Conservation (phyloP, 1,140 invertebrate species). For the Procambarus clarkii region DNA sequence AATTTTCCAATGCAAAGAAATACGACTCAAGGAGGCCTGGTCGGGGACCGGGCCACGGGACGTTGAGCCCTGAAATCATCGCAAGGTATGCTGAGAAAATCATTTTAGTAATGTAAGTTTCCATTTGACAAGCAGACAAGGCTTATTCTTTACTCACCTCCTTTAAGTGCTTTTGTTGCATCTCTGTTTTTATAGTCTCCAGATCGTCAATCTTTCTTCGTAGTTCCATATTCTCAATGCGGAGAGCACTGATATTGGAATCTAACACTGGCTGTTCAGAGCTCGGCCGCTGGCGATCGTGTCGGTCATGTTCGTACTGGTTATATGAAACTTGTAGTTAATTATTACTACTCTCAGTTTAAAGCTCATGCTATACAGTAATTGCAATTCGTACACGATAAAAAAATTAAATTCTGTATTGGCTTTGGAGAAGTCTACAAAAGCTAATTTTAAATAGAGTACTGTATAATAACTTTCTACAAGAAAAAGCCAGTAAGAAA, state of each 20-base stretch:
- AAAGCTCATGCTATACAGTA: too few relatives aligned
- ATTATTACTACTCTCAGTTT: not conserved
- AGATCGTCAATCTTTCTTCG: conserved; percentile 68
- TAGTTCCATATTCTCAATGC: conserved; percentile 70
- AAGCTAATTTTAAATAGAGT: not conserved
- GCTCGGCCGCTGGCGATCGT: conserved; percentile 25
- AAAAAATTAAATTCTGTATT: not conserved
- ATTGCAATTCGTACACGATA: too few relatives aligned
- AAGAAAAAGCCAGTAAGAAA: not conserved
- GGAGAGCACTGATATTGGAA: conserved; percentile 57
- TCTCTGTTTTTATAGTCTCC: conserved; percentile 62
- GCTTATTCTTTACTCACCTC: conserved; percentile 42
- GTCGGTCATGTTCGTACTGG: conserved; percentile 53
- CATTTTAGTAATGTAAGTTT: too few relatives aligned
- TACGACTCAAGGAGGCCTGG: too few relatives aligned
- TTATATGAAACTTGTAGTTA: not conserved
- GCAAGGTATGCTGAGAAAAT: too few relatives aligned
- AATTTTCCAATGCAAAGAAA: not conserved
- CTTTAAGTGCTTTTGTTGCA: conserved; percentile 70
- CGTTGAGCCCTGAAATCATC: too few relatives aligned
- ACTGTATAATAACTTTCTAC: not conserved
- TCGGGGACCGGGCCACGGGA: too few relatives aligned
- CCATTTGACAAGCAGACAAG: too few relatives aligned
- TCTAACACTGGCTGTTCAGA: conserved; percentile 39
- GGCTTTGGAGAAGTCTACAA: not conserved